Conservation (phyloP, 2,797 vertebrate species). For the Alcedo quadribrachys region DNA sequence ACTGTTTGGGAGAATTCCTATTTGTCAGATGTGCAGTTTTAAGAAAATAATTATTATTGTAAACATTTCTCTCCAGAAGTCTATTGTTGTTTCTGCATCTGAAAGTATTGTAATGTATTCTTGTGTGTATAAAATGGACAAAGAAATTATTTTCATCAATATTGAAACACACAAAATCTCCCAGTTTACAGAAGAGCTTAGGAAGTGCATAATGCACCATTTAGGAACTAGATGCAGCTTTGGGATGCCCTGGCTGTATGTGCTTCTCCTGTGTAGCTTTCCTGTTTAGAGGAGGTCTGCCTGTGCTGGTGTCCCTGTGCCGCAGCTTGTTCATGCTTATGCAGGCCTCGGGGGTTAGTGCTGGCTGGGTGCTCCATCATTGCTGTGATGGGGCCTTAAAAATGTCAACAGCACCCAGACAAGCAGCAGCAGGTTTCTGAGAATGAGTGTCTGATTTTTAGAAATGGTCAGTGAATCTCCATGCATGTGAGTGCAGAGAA, state of each 20-base stretch:
- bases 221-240: background rate
- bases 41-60: background rate
- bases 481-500: background rate
- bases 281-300: constrained; percentile 8
- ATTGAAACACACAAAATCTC: background rate
- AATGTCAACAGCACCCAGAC: background rate
- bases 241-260: background rate
- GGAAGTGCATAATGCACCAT: background rate
- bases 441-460: background rate
- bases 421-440: background rate
- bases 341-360: constrained; percentile 9
- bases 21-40: background rate
- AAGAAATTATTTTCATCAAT: background rate
- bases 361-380: background rate
- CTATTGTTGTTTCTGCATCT: background rate
- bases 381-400: background rate
- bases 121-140: background rate
- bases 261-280: background rate
- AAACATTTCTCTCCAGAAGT: background rate
- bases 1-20: background rate
- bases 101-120: background rate
- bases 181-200: background rate
- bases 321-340: background rate
- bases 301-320: background rate
- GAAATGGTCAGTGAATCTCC: background rate